Percentiles rank a stretch among this genome's conserved stretches.
These are phyloP conservation scores for Ornithoptera priamus DNA, from an alignment of 2,888 invertebrate genomes.

Conservation along the genomic window DNA sequence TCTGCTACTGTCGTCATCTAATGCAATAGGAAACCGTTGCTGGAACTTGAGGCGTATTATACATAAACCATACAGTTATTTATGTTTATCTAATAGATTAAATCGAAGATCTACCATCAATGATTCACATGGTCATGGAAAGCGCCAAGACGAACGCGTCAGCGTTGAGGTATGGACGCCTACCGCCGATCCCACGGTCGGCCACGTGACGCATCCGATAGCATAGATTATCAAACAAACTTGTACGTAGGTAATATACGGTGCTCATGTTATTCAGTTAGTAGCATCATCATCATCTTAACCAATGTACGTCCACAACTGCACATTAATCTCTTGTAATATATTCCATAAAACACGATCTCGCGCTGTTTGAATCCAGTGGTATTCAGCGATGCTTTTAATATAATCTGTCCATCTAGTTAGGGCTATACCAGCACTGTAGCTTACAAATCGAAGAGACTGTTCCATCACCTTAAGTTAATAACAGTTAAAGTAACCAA, in stretches of 20 bases:
- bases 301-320: too few relatives aligned
- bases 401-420: too few relatives aligned
- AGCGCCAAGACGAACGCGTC: slow-evolving; percentile 22
- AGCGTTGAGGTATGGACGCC: slow-evolving; percentile 30
- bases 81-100: slow-evolving; percentile 8
- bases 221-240: slow-evolving; percentile 24
- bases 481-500: too few relatives aligned
- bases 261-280: not conserved
- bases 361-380: too few relatives aligned
- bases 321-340: too few relatives aligned
- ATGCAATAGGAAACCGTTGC: not conserved
- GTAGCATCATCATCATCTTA: not conserved
- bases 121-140: slow-evolving; percentile 5
- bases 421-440: too few relatives aligned
- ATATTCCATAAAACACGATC: too few relatives aligned
- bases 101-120: slow-evolving; percentile 28
- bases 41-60: not conserved
- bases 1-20: too few relatives aligned
- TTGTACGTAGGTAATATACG: slow-evolving; percentile 12
- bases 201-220: slow-evolving; percentile 33
- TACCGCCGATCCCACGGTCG: slow-evolving; percentile 34
- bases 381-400: too few relatives aligned
- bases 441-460: too few relatives aligned
- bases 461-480: too few relatives aligned
- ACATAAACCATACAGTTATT: not conserved